Percentiles rank a stretch among this genome's conserved stretches.
These are phyloP conservation scores for Macrophya alboannulata DNA, from an alignment of 2,888 invertebrate species.

Conservation along the genomic window DNA sequence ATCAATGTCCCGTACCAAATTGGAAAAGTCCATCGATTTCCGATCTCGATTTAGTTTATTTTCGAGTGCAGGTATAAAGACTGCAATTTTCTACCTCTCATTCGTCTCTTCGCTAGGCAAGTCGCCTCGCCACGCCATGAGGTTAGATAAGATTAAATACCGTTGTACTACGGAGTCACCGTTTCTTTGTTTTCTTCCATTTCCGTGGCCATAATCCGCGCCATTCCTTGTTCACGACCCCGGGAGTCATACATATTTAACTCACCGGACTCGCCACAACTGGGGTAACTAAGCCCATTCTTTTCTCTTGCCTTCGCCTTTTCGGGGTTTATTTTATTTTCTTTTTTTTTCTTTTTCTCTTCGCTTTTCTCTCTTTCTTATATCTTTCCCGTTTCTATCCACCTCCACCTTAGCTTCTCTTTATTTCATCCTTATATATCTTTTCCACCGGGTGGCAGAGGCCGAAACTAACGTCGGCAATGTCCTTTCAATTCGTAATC, in stretches of 20 bases:
- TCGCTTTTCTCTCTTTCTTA: background rate
- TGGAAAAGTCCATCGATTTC: constrained; percentile 1
- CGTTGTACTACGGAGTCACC: constrained; percentile 29
- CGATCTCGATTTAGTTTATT: background rate
- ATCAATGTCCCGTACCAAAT: constrained; percentile 4
- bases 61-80: constrained; percentile 19
- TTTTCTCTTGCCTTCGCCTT: constrained; percentile 55
- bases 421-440: constrained; percentile 41
- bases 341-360: background rate
- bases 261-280: constrained; percentile 61
- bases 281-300: constrained; percentile 67
- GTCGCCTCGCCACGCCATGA: background rate
- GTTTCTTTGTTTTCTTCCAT: constrained; percentile 33
- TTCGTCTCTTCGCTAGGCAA: background rate
- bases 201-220: constrained; percentile 24
- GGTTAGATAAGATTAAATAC: constrained; percentile 40
- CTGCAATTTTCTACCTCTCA: constrained; percentile 28
- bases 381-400: background rate
- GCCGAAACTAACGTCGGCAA: constrained; percentile 9
- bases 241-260: constrained; percentile 71
- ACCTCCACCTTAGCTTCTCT: background rate
- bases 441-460: background rate
- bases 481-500: constrained; percentile 42
- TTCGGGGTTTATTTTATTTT: constrained; percentile 19
- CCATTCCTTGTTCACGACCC: constrained; percentile 63